Base-by-base conservation (phyloP, 2,888 invertebrate genomes). In the Scaptomyza caliginosa region DNA sequence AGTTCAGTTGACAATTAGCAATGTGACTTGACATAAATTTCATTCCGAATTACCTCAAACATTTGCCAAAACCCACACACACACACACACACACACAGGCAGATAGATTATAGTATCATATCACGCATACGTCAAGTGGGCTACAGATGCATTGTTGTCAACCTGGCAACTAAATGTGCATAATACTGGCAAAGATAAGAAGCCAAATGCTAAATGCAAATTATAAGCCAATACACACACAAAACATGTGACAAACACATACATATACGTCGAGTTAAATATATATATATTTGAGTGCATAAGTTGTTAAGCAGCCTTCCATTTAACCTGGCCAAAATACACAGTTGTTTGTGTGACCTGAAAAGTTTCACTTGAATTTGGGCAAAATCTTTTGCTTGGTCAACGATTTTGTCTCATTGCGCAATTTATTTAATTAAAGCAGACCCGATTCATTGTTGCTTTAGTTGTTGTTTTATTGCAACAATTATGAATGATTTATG, bases 401-500 rank as follows among this genome's bases (percentile, higher is more conserved):
- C 57, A 70, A 62, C 23, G 4, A n/a, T 57, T 39, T 50, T 30
- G 26, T 2, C 24, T 43, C 36, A 34, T 60, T 45, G 19, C 19
- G 16, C 48, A 59, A 67, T 75, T 58, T 74, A 72, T 81, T 81
- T 81, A 83, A 81, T 81, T 86, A 85, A 74, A 74, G 69, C 63
- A 45, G 38, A n/a, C 11, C 42, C 48, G n/a, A 28, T 45, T 45
- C 13, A 7, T 32, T 32, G 4, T 57, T 57, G 32, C 23, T 43
- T n/a, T 50, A 30, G 50, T 58, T 54, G 39, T 34, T 40, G 4
- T 21, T 21, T 3, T 76, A 58, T 71, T 74, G 52, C 58, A 46
- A 62, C 74, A 82, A 85, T 81, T 82, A 81, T 79, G 77, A 74
- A 82, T 82, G 83, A 82, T 85, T 76, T 85, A 85, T 85, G 64